Base-by-base conservation (phyloP, 2,797 vertebrate genomes). In the Mormyrus proboscirostris region DNA sequence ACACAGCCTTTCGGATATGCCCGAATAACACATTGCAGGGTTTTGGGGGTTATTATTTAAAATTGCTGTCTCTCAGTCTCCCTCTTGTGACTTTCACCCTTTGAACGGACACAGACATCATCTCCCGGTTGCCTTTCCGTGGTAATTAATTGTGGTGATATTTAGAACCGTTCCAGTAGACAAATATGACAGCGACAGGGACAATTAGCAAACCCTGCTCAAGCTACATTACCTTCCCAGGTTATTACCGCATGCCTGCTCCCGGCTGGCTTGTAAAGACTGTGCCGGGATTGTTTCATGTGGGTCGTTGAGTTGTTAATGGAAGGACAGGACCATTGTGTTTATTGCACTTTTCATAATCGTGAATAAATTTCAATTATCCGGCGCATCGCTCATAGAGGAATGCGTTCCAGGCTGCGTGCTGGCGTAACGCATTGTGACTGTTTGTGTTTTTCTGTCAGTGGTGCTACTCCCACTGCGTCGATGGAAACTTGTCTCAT, bases 301-400 rank as follows among this genome's bases (percentile, higher is more conserved):
- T 94, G 95, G 95, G 95, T 96, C 92, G 94, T 95, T 96, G 92
- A 95, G 95, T 96, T 97, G 97, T 97, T 97, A 97, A 93, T 97
- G 96, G 96, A 97, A 97, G 96, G 96, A 96, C 96, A 95, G 94
- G 95, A 96, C 96, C 96, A 96, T 95, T 96, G 96, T 97, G 97
- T 97, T 98, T 98, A 97, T 96, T 97, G 96, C 96, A 97, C 93
- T 96, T 73, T 96, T 96, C 93, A 94, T 97, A 97, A 98, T 97
- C 97, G 97, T 96, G 96, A 98, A 98, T 98, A 97, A 95, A 98
- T 99, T 98, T 98, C 96, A 98, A 98, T 99, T 98, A 98, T 96
- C 96, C 96, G 95, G 95, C 94, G 94, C 96, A 97, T 97, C 97
- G 97, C 97, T 96, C 96, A 95, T 95, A 97, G 96, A 95, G 96